Base-by-base conservation (phyloP, 2,797 vertebrate genomes). In the Typhlichthys subterraneus region DNA sequence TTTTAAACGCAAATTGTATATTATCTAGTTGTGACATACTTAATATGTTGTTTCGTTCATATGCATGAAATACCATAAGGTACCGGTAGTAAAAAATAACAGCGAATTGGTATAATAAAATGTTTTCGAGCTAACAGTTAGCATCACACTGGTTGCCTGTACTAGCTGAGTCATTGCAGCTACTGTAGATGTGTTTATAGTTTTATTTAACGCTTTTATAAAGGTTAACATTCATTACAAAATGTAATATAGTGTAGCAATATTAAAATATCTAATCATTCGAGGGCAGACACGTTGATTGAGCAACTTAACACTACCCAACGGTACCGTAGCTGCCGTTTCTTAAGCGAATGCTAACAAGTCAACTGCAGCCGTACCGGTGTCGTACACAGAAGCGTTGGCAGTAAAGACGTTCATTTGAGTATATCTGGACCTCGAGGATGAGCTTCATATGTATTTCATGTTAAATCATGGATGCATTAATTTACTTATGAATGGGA, bases 131-230 rank as follows among this genome's bases (percentile, higher is more conserved):
- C 75, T 84, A 79, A 73, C 59, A 42, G 45, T 45, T 19, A 11
- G 6, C 12, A 57, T 70, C 51, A 19, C 12, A 38, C 42, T 12
- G 33, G 54, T 33, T 56, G 7, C 38, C n/a, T 33, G 49, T 69
- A 67, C 70, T 12, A 79, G 87, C 87, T 89, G 89, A 90, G 89
- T 90, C 89, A 90, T 87, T 75, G 75, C 74, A 63, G 81, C 85
- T 70, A 29, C 23, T 29, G 23, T 4, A 65, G 49, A 57, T 1
- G 4, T 15, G 0, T 52, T 66, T 29, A 11, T 29, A 48, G 42
- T 0, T 7, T 53, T 45, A 1, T 42, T 12, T 0, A 6, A 0
- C 5, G 60, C 1, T 12, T 5, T 2, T 2, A 5, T 0, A 2
- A 0, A 15, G 1, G 0, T 8, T 4, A 0, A 45, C 2, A 23